phyloP scores from a whole-genome alignment of 2,113 vertebrate genomes.

The Epinephelus fuscoguttatus region DNA sequence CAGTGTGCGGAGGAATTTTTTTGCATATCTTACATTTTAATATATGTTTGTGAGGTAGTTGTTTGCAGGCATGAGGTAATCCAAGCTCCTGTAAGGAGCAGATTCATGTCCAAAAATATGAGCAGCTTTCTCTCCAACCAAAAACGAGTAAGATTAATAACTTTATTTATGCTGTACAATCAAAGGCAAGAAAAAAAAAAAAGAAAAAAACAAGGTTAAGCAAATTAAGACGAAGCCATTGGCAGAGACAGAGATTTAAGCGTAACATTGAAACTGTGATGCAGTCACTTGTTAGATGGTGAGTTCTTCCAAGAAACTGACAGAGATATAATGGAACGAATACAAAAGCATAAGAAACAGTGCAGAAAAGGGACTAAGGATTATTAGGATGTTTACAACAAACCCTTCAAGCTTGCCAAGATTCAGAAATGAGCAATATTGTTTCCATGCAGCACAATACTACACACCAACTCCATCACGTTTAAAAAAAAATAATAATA shows the following conservation, averaged over 20 bases:
- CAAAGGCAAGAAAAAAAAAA: neutral
- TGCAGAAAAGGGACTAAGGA: neutral
- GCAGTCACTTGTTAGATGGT: neutral
- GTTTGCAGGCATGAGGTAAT: neutral
- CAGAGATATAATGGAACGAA: neutral
- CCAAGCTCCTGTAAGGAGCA: too few species aligned
- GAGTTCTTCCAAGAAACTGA: neutral
- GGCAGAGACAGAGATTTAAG: neutral
- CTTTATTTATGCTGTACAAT: neutral
- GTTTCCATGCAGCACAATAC: constrained; percentile 27
- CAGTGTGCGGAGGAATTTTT: too few species aligned
- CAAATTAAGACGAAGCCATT: neutral
- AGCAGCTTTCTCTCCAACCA: neutral
- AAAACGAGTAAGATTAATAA: neutral
- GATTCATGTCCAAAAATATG: neutral
- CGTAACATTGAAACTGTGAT: neutral
- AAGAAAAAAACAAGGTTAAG: neutral
- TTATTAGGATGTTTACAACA: neutral
- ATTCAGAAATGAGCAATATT: constrained; percentile 29
- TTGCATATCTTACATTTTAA: neutral
- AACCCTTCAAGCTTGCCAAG: constrained; percentile 28
- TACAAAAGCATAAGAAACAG: neutral
- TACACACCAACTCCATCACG: constrained; percentile 35
- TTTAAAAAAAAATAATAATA: constrained; percentile 49
- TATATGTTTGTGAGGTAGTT: neutral